Conservation (phyloP, 2,888 invertebrate species). For the Thymelicus sylvestris region DNA sequence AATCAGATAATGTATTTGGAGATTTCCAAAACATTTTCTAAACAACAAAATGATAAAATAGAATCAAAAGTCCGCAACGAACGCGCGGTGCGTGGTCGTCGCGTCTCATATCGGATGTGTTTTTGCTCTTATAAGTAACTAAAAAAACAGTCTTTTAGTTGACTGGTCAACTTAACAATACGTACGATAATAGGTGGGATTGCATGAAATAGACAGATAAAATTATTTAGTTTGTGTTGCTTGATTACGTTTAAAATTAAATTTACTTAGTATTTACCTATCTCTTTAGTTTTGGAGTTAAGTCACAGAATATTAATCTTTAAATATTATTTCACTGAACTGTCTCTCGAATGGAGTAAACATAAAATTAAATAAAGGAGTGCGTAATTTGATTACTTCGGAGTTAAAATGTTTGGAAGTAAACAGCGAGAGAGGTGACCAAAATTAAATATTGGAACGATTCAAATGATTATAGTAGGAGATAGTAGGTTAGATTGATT, state of each 20-base stretch:
- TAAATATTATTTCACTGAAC: background rate
- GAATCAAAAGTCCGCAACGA: conserved; percentile 23
- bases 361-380: background rate
- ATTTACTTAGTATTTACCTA: background rate
- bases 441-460: conserved; percentile 13
- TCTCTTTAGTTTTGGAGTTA: background rate
- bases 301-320: background rate
- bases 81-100: conserved; percentile 51
- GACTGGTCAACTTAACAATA: conserved; percentile 73
- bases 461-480: conserved; percentile 23
- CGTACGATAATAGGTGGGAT: conserved; percentile 70
- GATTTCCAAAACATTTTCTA: conserved; percentile 60
- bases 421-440: conserved; percentile 9
- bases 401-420: background rate
- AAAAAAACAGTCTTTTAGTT: conserved; percentile 80
- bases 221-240: conserved; percentile 20
- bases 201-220: conserved; percentile 51
- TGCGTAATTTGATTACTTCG: conserved; percentile 6
- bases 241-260: background rate
- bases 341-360: background rate
- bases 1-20: conserved; percentile 59
- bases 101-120: conserved; percentile 26
- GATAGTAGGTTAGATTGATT: conserved; percentile 46
- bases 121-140: conserved; percentile 66
- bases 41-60: conserved; percentile 52